These are phyloP conservation scores for Clarias platycephalus DNA, from an alignment of 2,797 vertebrate genomes.

Conservation along the genomic window DNA sequence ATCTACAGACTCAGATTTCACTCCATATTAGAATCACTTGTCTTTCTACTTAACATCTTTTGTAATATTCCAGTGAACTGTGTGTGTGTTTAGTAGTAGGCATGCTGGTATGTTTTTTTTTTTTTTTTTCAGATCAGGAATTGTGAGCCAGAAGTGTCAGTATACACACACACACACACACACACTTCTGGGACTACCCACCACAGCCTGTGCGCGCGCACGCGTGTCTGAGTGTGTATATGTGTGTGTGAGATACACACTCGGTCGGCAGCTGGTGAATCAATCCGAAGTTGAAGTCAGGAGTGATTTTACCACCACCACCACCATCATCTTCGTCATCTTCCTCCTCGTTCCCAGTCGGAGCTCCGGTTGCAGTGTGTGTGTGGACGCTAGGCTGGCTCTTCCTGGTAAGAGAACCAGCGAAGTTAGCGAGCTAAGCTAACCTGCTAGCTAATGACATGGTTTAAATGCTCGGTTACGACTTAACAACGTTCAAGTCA, in stretches of 20 bases:
- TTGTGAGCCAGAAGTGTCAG: conserved; percentile 52
- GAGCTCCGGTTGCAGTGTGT: conserved; percentile 27
- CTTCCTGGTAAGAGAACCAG: conserved; percentile 78
- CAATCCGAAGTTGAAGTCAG: conserved; percentile 29
- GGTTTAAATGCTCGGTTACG: no score
- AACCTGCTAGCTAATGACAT: conserved; percentile 29
- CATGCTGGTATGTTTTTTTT: conserved; percentile 75
- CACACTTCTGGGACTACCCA: conserved; percentile 11
- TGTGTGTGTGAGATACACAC: conserved; percentile 50
- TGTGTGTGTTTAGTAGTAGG: conserved; percentile 49
- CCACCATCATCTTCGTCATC: conserved; percentile 7
- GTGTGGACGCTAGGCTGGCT: conserved; percentile 64
- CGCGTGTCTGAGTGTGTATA: background rate
- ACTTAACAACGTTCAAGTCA: background rate
- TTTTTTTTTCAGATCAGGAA: conserved; percentile 62
- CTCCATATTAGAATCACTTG: background rate
- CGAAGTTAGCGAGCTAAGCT: conserved; percentile 33
- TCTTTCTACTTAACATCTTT: background rate
- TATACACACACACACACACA: background rate
- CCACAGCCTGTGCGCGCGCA: conserved; percentile 37
- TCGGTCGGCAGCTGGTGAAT: conserved; percentile 54
- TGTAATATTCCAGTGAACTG: background rate
- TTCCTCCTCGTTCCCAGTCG: background rate
- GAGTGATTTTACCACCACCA: conserved; percentile 12
- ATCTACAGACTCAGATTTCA: background rate